A percentile compares a stretch with the other conserved stretches of the same genome.
Conservation (phyloP, 2,797 vertebrate species). For the Crocodylus rhombifer region DNA sequence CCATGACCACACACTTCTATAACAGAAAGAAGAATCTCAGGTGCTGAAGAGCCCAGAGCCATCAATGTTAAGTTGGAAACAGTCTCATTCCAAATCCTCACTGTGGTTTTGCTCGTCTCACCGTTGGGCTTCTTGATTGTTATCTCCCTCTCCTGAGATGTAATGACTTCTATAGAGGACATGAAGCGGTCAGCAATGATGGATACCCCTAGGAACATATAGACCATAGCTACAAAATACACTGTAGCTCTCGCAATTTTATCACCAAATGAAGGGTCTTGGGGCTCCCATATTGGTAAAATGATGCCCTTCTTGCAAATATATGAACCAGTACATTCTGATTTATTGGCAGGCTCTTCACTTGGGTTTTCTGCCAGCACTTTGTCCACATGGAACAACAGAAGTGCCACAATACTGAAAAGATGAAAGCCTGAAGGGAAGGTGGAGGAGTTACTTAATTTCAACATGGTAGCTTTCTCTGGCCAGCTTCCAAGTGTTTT, state of each 20-base stretch:
- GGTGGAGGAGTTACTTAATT: conserved; percentile 46
- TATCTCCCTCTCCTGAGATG: conserved; percentile 94
- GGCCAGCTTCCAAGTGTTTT: conserved; percentile 49
- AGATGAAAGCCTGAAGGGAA: conserved; percentile 76
- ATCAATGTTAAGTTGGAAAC: conserved; percentile 97
- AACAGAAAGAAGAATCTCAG: conserved; percentile 95
- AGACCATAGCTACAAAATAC: conserved; percentile 93
- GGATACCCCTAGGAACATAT: conserved; percentile 98
- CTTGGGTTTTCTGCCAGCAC: conserved; percentile 74
- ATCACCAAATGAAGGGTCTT: conserved; percentile 89
- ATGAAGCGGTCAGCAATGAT: conserved; percentile 98
- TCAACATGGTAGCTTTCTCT: conserved; percentile 82
- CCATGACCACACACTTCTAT: conserved; percentile 97
- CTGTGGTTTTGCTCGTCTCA: conserved; percentile 91
- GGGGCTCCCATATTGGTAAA: conserved; percentile 91
- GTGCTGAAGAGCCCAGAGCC: conserved; percentile 96
- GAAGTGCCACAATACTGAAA: conserved; percentile 75
- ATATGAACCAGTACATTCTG: conserved; percentile 84
- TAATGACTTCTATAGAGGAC: conserved; percentile 98
- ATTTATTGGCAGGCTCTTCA: conserved; percentile 76
- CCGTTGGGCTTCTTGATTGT: conserved; percentile 95
- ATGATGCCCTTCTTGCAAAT: conserved; percentile 92
- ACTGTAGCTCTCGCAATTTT: conserved; percentile 94
- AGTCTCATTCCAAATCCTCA: conserved; percentile 97
- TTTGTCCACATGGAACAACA: conserved; percentile 72